These are phyloP conservation scores for Mamestra brassicae DNA, from an alignment of 2,888 invertebrate species.

Conservation along the genomic window DNA sequence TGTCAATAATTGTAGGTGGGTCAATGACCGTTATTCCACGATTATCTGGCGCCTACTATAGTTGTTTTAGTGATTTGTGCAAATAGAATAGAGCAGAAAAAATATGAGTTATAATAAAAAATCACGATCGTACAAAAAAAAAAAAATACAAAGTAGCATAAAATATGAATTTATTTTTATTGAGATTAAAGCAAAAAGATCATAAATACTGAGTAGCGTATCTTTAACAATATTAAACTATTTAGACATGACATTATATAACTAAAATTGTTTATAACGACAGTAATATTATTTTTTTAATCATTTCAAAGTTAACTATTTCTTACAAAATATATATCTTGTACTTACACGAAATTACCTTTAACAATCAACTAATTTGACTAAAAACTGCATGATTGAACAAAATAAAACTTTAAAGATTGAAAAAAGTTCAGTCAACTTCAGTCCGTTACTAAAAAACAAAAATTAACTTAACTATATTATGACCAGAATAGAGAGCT, in stretches of 20 bases:
- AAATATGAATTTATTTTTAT: conserved; percentile 4
- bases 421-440: conserved; percentile 49
- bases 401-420: conserved; percentile 12
- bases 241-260: background rate
- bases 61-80: conserved; percentile 12
- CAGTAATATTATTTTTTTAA: background rate
- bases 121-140: conserved; percentile 1
- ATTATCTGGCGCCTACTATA: too few relatives aligned
- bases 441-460: conserved; percentile 14
- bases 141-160: background rate
- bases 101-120: conserved; percentile 5
- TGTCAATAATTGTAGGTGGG: too few relatives aligned
- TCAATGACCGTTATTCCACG: too few relatives aligned
- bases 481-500: conserved; percentile 69
- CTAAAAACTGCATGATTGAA: conserved; percentile 35
- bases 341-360: conserved; percentile 5
- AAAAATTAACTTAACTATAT: conserved; percentile 34
- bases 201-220: conserved; percentile 5
- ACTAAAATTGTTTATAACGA: conserved; percentile 20
- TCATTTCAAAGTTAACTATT: conserved; percentile 4
- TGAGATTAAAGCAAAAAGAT: conserved; percentile 41
- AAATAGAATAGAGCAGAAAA: background rate
- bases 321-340: conserved; percentile 20
- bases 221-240: conserved; percentile 33
- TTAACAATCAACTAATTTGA: conserved; percentile 7